Conservation (phyloP, 2,113 vertebrate species). For the Stegostoma tigrinum region DNA sequence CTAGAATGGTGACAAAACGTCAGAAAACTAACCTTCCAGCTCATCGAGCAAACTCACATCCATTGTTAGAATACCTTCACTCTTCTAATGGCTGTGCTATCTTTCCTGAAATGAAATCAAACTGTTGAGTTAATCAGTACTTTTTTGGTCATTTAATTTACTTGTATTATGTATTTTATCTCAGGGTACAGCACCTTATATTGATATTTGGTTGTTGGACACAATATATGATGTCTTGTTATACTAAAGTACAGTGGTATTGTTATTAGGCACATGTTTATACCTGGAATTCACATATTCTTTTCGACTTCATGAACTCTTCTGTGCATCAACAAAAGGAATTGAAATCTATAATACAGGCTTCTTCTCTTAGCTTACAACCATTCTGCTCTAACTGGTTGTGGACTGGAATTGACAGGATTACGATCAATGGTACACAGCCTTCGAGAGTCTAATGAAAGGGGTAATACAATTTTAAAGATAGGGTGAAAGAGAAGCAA, state of each 20-base stretch:
- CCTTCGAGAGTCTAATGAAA: background rate
- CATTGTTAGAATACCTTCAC: background rate
- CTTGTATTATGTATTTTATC: background rate
- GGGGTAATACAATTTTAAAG: background rate
- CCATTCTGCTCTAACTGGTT: background rate
- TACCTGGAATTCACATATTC: background rate
- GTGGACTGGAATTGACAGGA: background rate
- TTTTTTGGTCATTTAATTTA: background rate
- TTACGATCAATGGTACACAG: background rate
- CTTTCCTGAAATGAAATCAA: background rate
- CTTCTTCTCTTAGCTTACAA: background rate
- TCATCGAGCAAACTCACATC: no score
- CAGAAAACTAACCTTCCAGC: no score
- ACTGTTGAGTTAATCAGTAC: background rate
- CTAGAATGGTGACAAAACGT: no score
- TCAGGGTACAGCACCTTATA: background rate
- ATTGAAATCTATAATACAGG: background rate
- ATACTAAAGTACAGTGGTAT: background rate
- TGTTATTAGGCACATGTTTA: background rate
- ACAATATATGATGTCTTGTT: no score
- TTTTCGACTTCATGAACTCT: background rate
- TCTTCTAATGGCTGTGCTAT: background rate
- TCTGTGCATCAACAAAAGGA: background rate
- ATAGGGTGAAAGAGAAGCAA: background rate
- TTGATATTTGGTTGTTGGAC: background rate